A percentile compares a stretch with the other conserved stretches of the same genome.
Conservation (phyloP, 35 echinoderm and acorn worm species). For the Stichopus chloronotus region DNA sequence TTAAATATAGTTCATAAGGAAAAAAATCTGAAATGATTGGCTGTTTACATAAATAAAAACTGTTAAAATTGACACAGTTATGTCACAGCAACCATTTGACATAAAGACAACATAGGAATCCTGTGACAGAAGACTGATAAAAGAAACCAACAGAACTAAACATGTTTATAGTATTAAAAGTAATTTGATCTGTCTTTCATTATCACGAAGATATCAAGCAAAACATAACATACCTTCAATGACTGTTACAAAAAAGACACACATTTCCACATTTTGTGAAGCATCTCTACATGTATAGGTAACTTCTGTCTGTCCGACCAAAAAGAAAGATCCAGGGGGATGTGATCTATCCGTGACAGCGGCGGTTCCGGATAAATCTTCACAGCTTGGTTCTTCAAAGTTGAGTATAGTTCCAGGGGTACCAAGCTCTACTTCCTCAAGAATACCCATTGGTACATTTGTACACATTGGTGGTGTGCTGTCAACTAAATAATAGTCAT, state of each 20-base stretch:
- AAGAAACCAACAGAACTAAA: too few relatives aligned
- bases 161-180: too few relatives aligned
- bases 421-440: background rate
- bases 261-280: slow-evolving; percentile 7
- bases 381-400: background rate
- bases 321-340: slow-evolving; percentile 9
- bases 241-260: slow-evolving; percentile 6
- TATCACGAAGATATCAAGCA: background rate
- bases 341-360: background rate
- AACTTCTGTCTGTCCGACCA: slow-evolving; percentile 5
- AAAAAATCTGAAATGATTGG: too few relatives aligned
- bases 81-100: too few relatives aligned
- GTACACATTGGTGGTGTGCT: slow-evolving; percentile 23
- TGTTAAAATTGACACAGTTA: too few relatives aligned
- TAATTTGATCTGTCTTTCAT: too few relatives aligned
- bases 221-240: background rate
- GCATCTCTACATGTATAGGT: slow-evolving; percentile 37
- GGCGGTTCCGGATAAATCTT: background rate
- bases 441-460: background rate
- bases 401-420: background rate
- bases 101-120: too few relatives aligned
- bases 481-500: slow-evolving; percentile 17
- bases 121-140: too few relatives aligned
- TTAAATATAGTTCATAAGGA: too few relatives aligned
- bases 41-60: too few relatives aligned